Percentiles rank a stretch among this genome's conserved stretches.
phyloP scores from a whole-genome alignment of 2,797 vertebrate genomes.

The Sciaenops ocellatus region DNA sequence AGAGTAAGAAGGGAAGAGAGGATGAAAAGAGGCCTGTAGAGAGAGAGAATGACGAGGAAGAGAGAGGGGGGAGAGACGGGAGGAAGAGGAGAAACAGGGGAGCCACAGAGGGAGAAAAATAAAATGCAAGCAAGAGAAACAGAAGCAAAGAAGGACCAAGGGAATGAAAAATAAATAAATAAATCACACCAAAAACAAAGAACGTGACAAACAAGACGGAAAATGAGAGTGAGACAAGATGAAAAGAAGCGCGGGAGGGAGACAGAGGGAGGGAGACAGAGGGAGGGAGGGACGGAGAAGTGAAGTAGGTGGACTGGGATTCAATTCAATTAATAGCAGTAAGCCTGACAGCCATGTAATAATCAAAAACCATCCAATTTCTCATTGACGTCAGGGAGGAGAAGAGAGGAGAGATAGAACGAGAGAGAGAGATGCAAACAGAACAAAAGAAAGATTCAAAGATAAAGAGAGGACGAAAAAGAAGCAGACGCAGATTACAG shows the following conservation, averaged over 20 bases:
- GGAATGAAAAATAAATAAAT: constrained; percentile 32
- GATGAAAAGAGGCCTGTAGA: constrained; percentile 49
- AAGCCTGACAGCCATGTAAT: constrained; percentile 76
- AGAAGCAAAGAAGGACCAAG: constrained; percentile 12
- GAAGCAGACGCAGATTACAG: constrained; percentile 3
- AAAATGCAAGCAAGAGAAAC: constrained; percentile 19
- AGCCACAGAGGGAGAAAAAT: constrained; percentile 13
- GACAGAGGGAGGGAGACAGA: background rate
- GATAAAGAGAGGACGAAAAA: constrained; percentile 31
- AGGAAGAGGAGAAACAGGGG: constrained; percentile 9
- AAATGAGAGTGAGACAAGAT: constrained; percentile 47
- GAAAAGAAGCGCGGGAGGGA: constrained; percentile 19
- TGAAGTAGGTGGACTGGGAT: constrained; percentile 69
- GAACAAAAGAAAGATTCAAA: constrained; percentile 59
- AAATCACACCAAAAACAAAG: constrained; percentile 25
- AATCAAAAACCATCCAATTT: constrained; percentile 76
- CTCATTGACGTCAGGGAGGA: constrained; percentile 73
- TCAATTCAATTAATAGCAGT: constrained; percentile 80
- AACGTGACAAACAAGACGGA: constrained; percentile 35
- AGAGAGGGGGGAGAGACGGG: background rate
- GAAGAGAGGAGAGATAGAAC: constrained; percentile 24
- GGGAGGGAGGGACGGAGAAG: constrained; percentile 26
- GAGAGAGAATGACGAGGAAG: constrained; percentile 35
- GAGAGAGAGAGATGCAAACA: constrained; percentile 42
- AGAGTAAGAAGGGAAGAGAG: constrained; percentile 24